These are phyloP conservation scores for Nycticorax nycticorax DNA, from an alignment of 2,113 vertebrate genomes.

Conservation along the genomic window DNA sequence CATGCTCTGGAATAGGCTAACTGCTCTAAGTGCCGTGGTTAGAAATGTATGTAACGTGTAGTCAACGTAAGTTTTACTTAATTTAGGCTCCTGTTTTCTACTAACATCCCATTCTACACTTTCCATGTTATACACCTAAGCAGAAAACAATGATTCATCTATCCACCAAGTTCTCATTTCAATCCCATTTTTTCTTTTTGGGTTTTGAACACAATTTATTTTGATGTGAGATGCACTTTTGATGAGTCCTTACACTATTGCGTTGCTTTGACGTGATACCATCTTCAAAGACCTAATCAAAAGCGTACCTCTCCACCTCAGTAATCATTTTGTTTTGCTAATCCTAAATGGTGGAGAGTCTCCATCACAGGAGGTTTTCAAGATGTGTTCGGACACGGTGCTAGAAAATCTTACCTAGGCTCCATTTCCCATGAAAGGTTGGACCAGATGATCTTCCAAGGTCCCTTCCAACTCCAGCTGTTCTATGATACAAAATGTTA, in stretches of 20 bases:
- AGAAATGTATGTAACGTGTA: neutral
- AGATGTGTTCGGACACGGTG: neutral
- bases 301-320: rapidly evolving
- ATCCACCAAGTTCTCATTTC: neutral
- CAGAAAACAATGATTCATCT: neutral
- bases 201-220: neutral
- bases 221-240: neutral
- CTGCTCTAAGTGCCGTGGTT: neutral
- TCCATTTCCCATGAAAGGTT: neutral
- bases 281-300: neutral
- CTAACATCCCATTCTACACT: neutral
- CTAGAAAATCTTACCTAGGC: neutral
- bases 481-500: neutral
- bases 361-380: neutral
- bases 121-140: neutral
- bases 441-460: neutral
- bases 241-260: neutral
- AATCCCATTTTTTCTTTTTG: neutral
- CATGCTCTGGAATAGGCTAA: rapidly evolving
- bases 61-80: neutral
- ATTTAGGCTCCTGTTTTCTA: neutral
- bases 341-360: neutral
- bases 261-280: rapidly evolving
- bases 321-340: neutral
- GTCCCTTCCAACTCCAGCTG: neutral